These are phyloP conservation scores for Indri indri DNA, from an alignment of 2,113 vertebrate species.

Conservation along the genomic window DNA sequence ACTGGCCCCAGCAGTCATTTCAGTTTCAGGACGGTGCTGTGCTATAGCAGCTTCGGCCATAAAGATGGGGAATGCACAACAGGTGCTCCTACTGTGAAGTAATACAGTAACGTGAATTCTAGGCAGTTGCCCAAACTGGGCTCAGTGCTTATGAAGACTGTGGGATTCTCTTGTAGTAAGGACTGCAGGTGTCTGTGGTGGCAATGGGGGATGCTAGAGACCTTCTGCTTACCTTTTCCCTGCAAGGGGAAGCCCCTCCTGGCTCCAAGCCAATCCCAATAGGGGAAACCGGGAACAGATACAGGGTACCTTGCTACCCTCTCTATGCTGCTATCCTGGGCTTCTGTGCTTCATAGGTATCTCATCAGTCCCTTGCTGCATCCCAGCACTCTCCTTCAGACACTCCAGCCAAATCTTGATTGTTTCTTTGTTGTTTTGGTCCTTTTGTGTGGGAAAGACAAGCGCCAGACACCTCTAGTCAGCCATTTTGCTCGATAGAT, in stretches of 20 bases:
- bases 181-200: not conserved
- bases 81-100: not conserved
- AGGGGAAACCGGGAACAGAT: not conserved
- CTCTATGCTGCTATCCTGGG: not conserved
- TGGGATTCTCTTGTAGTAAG: not conserved
- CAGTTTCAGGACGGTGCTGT: not conserved
- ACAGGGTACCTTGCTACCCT: not conserved
- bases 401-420: not conserved
- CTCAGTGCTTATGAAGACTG: not conserved
- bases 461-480: not conserved
- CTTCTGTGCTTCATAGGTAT: not conserved
- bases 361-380: not conserved
- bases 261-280: not conserved
- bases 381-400: not conserved
- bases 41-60: not conserved
- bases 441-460: not conserved
- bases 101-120: not conserved
- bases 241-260: not conserved
- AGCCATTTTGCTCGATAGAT: not conserved
- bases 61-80: not conserved
- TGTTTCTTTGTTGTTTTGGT: not conserved
- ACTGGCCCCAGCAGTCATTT: not conserved
- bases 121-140: not conserved
- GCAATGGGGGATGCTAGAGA: not conserved
- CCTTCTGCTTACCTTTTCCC: not conserved